A percentile compares a stretch with the other conserved stretches of the same genome.
Conservation (phyloP, 2,888 invertebrate genomes). For the Hecatera dysodea region DNA sequence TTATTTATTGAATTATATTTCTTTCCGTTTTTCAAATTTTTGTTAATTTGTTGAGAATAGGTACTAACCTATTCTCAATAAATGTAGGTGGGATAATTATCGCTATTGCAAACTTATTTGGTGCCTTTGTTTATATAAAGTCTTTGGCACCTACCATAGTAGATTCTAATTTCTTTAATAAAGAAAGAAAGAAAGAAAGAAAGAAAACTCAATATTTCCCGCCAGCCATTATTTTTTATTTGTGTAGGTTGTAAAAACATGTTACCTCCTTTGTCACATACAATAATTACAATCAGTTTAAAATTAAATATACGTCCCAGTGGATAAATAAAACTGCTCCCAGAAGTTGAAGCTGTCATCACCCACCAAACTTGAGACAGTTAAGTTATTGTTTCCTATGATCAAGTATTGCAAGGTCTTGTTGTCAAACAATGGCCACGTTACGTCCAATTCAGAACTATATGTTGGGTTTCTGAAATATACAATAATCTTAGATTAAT, state of each 20-base stretch:
- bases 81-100: too few species aligned
- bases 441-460: not conserved
- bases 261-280: not conserved
- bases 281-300: not conserved
- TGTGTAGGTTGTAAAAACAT: not conserved
- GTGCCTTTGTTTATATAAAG: too few species aligned
- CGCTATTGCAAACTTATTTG: too few species aligned
- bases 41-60: too few species aligned
- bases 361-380: not conserved
- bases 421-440: slow-evolving; percentile 3
- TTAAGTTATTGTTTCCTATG: slow-evolving; percentile 2
- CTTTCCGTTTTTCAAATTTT: too few species aligned
- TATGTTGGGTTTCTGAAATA: slow-evolving; percentile 12
- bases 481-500: not conserved
- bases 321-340: slow-evolving; percentile 3
- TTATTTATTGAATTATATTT: too few species aligned
- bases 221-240: not conserved
- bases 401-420: slow-evolving; percentile 19
- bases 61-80: too few species aligned
- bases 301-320: slow-evolving; percentile 1
- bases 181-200: too few species aligned
- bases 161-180: too few species aligned
- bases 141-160: too few species aligned
- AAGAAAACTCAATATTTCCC: too few species aligned
- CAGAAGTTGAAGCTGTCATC: slow-evolving; percentile 11